These are phyloP conservation scores for Limnephilus auricula DNA, from an alignment of 2,888 invertebrate species.

Conservation along the genomic window DNA sequence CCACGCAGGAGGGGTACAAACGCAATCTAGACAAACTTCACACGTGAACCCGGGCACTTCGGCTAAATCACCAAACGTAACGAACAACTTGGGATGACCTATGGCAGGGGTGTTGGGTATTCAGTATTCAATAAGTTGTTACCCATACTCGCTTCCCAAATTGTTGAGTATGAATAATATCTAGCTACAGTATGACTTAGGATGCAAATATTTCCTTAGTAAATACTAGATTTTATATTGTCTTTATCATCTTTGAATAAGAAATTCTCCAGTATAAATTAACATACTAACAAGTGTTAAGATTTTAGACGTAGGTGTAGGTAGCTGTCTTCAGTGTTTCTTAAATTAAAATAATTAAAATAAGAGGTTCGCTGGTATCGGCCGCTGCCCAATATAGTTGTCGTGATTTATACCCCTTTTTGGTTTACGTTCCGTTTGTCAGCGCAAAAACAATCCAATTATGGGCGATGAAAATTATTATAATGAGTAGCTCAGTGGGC, in stretches of 20 bases:
- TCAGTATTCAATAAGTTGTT: too few species aligned
- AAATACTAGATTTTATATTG: not conserved
- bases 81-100: too few species aligned
- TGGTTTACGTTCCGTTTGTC: constrained; percentile 41
- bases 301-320: not conserved
- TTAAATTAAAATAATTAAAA: not conserved
- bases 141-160: too few species aligned
- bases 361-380: not conserved
- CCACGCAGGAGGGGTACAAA: too few species aligned
- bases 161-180: too few species aligned
- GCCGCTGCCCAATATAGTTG: constrained; percentile 12
- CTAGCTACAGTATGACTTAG: too few species aligned
- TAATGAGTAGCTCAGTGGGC: constrained; percentile 63
- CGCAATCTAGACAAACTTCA: too few species aligned
- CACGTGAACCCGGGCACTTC: too few species aligned
- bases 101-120: too few species aligned
- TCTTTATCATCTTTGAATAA: not conserved
- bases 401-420: constrained; percentile 25
- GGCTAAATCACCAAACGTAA: too few species aligned
- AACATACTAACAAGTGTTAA: not conserved
- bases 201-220: too few species aligned
- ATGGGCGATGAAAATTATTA: constrained; percentile 65
- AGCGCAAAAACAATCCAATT: constrained; percentile 65
- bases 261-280: not conserved
- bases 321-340: not conserved